Base-by-base conservation (phyloP, 2,113 vertebrate genomes). In the Muscicapa adusta region DNA sequence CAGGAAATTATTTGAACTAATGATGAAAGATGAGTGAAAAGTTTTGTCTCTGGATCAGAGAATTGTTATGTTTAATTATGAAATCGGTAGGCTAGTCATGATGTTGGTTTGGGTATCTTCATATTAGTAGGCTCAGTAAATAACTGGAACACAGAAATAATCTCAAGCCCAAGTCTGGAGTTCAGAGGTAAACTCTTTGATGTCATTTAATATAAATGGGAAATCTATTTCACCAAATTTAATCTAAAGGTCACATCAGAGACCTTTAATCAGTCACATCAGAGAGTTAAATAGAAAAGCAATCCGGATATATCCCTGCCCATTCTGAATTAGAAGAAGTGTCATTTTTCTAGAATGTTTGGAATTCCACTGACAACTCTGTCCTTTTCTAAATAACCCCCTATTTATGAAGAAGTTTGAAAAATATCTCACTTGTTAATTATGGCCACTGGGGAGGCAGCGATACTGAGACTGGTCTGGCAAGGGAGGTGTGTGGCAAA, bases 181-280 rank as follows among this genome's bases (percentile, higher is more conserved):
- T 85, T 96, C 73, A 90, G 60, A 95, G 71, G 83, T 79, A 43
- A 77, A 34, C 24, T 76, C 93, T 92, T 70, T 58, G 4, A 33
- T 62, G 72, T 58, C 36, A 78, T 96, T 96, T 94, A 97, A 87
- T 97, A 94, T 97, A 97, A 96, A 97, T 96, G 50, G n/a, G 5
- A 94, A 95, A 94, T 72, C 60, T 89, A 67, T 81, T 84, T 57
- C 54, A 94, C 86, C 70, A 92, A 94, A 91, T 97, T 96, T 97
- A 86, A 91, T 97, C 72, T 96, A 93, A 97, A 97, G 91, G 60
- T 97, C 95, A 96, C 16, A 51, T 51, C 50, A 51, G 26, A 51
- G 50, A 51, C 15, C 26, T 51, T 51, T 28, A 28, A 51, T 51
- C 50, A 51, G 50, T 74, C 90, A 77, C 70, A 91, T 80, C 36